phyloP scores from a whole-genome alignment of 2,888 invertebrate genomes.

The Gonocerus acuteangulatus region DNA sequence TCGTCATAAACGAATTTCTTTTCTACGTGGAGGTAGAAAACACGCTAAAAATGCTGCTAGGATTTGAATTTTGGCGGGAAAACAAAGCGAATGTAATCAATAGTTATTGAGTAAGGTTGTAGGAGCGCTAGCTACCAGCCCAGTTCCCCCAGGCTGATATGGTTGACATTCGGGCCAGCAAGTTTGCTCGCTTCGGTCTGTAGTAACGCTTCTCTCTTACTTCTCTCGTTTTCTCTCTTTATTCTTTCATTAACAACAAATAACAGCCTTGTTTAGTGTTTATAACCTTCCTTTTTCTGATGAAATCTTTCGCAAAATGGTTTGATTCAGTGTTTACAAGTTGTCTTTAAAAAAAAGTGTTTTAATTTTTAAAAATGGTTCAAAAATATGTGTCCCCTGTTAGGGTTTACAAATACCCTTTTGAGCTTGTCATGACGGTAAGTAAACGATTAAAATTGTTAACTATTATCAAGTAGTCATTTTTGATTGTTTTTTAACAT shows the following conservation, averaged over 20 bases:
- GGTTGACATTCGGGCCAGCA: slow-evolving; percentile 13
- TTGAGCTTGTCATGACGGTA: slow-evolving; percentile 93
- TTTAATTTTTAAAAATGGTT: slow-evolving; percentile 57
- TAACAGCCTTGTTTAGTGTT: too few relatives aligned
- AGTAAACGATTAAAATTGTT: slow-evolving; percentile 55
- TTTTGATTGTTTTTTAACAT: neutral
- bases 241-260: too few relatives aligned
- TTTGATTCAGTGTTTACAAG: slow-evolving; percentile 1
- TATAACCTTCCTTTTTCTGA: neutral
- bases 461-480: neutral
- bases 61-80: slow-evolving; percentile 9
- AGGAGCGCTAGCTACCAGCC: slow-evolving; percentile 7
- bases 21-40: too few relatives aligned
- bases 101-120: slow-evolving; percentile 1
- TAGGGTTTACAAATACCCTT: slow-evolving; percentile 88
- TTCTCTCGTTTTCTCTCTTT: too few relatives aligned
- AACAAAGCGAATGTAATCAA: slow-evolving; percentile 9
- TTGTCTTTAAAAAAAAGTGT: too few relatives aligned
- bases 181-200: too few relatives aligned
- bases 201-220: too few relatives aligned
- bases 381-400: slow-evolving; percentile 92
- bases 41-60: too few relatives aligned
- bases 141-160: slow-evolving; percentile 1
- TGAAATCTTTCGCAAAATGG: slow-evolving; percentile 5
- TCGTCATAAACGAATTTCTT: too few relatives aligned